Conservation (phyloP, 2,113 vertebrate species). For the Cromileptes altivelis region DNA sequence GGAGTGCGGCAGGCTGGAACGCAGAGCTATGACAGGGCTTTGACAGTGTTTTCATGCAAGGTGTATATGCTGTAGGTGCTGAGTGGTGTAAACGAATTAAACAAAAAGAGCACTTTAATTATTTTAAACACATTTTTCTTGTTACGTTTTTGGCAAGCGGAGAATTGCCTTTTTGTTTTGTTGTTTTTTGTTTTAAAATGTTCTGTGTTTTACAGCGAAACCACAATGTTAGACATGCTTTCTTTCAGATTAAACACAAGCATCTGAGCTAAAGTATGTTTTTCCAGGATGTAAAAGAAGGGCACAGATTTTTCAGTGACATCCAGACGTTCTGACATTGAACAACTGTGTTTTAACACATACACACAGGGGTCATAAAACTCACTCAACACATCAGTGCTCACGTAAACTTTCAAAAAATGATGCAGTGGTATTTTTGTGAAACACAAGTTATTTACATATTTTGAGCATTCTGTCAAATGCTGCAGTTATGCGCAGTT, state of each 20-base stretch:
- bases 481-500: not conserved
- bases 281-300: conserved; percentile 16
- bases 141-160: conserved; percentile 24
- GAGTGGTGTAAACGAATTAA: conserved; percentile 29
- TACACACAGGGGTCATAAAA: conserved; percentile 1
- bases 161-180: conserved; percentile 1
- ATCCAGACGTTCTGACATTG: not conserved
- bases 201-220: conserved; percentile 13
- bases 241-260: conserved; percentile 10
- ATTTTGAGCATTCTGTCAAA: conserved; percentile 35
- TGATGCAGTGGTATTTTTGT: not conserved
- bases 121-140: conserved; percentile 26
- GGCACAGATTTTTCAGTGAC: not conserved
- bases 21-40: conserved; percentile 25
- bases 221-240: conserved; percentile 5
- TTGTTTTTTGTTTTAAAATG: not conserved
- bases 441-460: conserved; percentile 32
- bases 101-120: conserved; percentile 15
- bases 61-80: conserved; percentile 20
- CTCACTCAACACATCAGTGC: conserved; percentile 33
- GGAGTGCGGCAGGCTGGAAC: conserved; percentile 21
- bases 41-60: conserved; percentile 39
- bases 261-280: conserved; percentile 29
- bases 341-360: conserved; percentile 26
- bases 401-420: conserved; percentile 25